Conservation (phyloP, 2,888 invertebrate species). For the Bombyx huttoni region DNA sequence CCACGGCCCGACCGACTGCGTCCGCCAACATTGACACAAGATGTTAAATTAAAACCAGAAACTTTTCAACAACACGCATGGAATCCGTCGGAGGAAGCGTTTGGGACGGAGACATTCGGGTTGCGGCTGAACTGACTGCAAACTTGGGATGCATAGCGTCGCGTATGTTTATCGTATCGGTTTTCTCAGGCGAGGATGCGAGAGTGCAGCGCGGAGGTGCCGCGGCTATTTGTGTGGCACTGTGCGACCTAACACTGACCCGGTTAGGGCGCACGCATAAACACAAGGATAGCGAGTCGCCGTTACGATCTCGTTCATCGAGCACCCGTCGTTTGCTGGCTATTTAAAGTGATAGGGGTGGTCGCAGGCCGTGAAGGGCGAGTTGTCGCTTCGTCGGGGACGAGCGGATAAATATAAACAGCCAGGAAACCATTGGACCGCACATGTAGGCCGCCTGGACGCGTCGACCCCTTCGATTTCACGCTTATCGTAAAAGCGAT, state of each 20-base stretch:
- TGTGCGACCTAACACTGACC: constrained; percentile 71
- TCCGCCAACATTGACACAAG: constrained; percentile 30
- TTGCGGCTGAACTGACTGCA: constrained; percentile 12
- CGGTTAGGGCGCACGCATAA: constrained; percentile 55
- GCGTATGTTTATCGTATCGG: constrained; percentile 1
- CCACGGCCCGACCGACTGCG: constrained; percentile 13
- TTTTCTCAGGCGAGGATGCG: background rate
- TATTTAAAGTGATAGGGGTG: constrained; percentile 42
- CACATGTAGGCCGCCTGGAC: constrained; percentile 60
- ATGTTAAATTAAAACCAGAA: constrained; percentile 20
- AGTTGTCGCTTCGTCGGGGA: constrained; percentile 52
- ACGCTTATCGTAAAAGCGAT: constrained; percentile 50
- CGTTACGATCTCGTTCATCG: constrained; percentile 12
- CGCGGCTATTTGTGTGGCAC: constrained; percentile 60
- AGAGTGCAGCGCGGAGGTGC: constrained; percentile 23
- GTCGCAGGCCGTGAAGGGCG: constrained; percentile 60
- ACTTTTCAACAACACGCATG: constrained; percentile 44
- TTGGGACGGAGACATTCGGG: constrained; percentile 42
- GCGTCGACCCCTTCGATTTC: constrained; percentile 38
- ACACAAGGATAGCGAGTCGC: constrained; percentile 48
- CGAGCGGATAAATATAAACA: constrained; percentile 61
- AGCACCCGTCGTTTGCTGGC: constrained; percentile 31
- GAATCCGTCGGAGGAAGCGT: constrained; percentile 24
- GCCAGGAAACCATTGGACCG: constrained; percentile 62
- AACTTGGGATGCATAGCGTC: constrained; percentile 5